These are phyloP conservation scores for Ceyx melanurus DNA, from an alignment of 2,113 vertebrate genomes.

Conservation along the genomic window DNA sequence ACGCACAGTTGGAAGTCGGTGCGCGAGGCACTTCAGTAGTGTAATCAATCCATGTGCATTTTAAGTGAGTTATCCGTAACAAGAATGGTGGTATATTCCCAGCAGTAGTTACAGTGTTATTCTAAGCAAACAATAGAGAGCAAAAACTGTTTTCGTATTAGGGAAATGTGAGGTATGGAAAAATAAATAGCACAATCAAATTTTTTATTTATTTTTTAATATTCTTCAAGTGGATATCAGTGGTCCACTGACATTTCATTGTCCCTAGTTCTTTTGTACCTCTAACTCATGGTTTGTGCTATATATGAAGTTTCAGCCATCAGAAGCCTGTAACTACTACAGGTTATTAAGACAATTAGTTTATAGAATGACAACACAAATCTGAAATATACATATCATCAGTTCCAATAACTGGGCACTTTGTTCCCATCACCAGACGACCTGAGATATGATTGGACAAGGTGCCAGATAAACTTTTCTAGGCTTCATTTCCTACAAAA, in stretches of 20 bases:
- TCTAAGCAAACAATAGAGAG: constrained; percentile 52
- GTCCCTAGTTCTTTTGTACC: background rate
- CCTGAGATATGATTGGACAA: background rate
- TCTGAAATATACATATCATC: background rate
- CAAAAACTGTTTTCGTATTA: constrained; percentile 44
- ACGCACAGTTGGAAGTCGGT: constrained; percentile 21
- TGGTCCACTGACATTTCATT: background rate
- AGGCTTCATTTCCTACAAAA: background rate
- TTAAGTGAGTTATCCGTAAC: constrained; percentile 63
- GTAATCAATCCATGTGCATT: constrained; percentile 64
- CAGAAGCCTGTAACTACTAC: background rate
- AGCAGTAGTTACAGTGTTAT: constrained; percentile 26
- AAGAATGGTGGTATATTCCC: background rate
- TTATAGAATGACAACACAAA: background rate
- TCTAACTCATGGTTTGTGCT: background rate
- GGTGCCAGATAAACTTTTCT: background rate
- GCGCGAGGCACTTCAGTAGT: constrained; percentile 26
- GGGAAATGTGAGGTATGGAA: background rate
- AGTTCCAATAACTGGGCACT: background rate
- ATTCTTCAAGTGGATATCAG: background rate
- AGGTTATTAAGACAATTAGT: background rate
- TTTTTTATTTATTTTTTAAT: background rate
- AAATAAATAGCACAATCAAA: background rate
- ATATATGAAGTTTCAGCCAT: background rate
- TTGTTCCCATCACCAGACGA: background rate